Evolutionary conservation across 2,113 vertebrate species (phyloP).

Genomic region (Dipodomys ordii): DNA sequence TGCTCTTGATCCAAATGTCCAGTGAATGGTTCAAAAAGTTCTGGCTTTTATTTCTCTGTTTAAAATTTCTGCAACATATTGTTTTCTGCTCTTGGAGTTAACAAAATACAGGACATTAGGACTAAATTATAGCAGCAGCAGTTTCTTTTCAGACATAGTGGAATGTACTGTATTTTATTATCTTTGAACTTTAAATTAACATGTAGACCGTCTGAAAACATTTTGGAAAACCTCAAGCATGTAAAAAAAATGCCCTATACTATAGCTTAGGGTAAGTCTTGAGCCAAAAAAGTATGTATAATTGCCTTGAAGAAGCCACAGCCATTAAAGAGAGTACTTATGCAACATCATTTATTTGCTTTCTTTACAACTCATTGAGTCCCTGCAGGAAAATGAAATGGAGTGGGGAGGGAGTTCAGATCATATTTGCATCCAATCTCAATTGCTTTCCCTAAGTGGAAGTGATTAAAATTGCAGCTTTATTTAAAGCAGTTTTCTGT

Average conservation of each 20-base stretch:
- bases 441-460: background rate
- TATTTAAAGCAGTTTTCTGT: slow-evolving; percentile 23
- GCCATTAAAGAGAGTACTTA: background rate
- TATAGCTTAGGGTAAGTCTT: background rate
- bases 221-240: background rate
- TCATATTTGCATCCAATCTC: background rate
- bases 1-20: background rate
- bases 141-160: background rate
- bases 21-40: background rate
- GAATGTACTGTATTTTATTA: background rate
- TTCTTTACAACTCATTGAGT: background rate
- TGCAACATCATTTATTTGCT: background rate
- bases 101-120: background rate
- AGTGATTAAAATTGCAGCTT: background rate
- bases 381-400: background rate
- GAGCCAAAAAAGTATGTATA: background rate
- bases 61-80: background rate
- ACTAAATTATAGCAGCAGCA: background rate
- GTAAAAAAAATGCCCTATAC: background rate
- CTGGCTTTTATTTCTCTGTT: background rate
- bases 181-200: slow-evolving; percentile 31
- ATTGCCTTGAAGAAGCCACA: background rate
- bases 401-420: background rate
- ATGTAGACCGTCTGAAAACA: background rate
- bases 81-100: background rate